These are phyloP conservation scores for Xenops minutus DNA, from an alignment of 2,797 vertebrate species.

Conservation along the genomic window DNA sequence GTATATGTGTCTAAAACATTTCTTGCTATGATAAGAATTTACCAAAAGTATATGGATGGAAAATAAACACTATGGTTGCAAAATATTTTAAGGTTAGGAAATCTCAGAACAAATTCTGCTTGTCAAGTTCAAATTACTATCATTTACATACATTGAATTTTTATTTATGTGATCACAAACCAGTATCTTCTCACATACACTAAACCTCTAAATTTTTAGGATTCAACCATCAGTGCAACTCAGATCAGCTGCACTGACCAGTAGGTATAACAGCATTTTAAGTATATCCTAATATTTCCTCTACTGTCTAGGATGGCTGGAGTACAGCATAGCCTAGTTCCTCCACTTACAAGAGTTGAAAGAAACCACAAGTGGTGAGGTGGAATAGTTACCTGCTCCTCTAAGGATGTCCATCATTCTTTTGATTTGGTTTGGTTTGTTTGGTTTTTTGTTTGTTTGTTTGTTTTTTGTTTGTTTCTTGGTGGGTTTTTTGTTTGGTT, in stretches of 20 bases:
- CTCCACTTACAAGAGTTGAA: background rate
- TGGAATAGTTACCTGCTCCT: background rate
- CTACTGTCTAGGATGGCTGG: background rate
- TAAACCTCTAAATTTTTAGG: background rate
- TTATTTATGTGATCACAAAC: accelerated
- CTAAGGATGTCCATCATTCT: background rate
- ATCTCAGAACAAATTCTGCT: background rate
- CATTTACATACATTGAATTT: background rate
- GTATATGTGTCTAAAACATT: background rate
- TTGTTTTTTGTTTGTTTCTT: background rate
- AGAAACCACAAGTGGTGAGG: background rate
- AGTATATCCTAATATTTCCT: background rate
- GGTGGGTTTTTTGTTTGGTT: background rate
- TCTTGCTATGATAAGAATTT: background rate
- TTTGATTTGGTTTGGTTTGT: background rate
- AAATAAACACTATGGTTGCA: background rate
- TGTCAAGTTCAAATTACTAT: background rate
- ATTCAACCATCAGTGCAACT: background rate
- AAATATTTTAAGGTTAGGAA: background rate
- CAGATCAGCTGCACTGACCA: background rate
- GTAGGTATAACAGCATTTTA: background rate
- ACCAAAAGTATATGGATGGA: background rate
- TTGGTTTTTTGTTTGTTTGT: background rate
- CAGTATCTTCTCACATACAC: background rate
- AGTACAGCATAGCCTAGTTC: background rate